Conservation (phyloP, 2,797 vertebrate species). For the Eulemur coronatus region DNA sequence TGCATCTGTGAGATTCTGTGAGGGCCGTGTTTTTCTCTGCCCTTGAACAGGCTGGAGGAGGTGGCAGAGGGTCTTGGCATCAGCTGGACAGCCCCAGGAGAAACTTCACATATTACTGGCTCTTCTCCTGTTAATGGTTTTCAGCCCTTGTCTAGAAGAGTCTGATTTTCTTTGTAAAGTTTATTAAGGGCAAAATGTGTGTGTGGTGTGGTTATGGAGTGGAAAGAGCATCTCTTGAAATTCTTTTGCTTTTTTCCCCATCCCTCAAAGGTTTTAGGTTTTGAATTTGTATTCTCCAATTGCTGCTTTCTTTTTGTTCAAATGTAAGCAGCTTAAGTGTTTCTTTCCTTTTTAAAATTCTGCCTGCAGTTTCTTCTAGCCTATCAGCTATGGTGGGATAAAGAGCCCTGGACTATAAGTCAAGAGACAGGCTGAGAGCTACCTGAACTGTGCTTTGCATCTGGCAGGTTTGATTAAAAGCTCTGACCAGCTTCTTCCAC, state of each 20-base stretch:
- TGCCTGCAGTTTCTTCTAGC: not conserved
- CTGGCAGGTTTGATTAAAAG: not conserved
- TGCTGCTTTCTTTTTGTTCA: not conserved
- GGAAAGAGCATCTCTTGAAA: not conserved
- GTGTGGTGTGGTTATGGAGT: not conserved
- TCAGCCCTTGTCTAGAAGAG: not conserved
- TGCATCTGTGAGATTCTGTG: not conserved
- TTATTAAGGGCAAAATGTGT: not conserved
- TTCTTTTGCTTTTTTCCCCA: not conserved
- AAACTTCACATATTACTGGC: not conserved
- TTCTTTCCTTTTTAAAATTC: slow-evolving; percentile 38
- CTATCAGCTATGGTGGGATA: not conserved
- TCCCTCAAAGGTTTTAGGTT: not conserved
- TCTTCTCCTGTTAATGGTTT: not conserved
- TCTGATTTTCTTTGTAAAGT: not conserved
- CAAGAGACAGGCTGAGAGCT: not conserved
- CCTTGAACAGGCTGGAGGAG: not conserved
- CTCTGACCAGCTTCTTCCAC: not conserved
- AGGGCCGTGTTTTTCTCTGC: not conserved
- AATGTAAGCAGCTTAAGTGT: not conserved
- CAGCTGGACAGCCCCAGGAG: not conserved
- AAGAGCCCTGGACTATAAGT: not conserved
- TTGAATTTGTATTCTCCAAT: slow-evolving; percentile 11
- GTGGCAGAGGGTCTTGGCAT: not conserved
- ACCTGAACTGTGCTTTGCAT: not conserved